phyloP scores from a whole-genome alignment of 2,888 invertebrate genomes.

The Athalia rosae region DNA sequence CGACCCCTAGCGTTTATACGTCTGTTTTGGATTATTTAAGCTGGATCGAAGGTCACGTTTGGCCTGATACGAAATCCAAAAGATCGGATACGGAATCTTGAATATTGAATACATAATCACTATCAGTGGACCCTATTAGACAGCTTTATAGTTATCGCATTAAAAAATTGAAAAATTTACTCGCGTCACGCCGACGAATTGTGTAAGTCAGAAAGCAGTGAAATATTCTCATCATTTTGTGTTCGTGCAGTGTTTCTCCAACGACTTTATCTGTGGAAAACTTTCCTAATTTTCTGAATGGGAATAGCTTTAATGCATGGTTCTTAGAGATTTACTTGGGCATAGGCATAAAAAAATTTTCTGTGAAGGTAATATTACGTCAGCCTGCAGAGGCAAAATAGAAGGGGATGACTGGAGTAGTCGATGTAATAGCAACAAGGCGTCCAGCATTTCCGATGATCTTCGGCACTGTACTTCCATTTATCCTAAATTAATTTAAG shows the following conservation, averaged over 20 bases:
- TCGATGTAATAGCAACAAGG: neutral
- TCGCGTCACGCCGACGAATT: neutral
- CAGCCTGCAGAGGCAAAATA: no score
- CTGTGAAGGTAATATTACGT: no score
- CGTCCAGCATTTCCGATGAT: neutral
- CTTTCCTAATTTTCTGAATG: no score
- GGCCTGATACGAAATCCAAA: slow-evolving; percentile 53
- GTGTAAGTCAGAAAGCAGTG: neutral
- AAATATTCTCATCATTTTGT: neutral
- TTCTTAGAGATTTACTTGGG: no score
- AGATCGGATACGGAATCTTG: neutral
- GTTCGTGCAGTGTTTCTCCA: no score
- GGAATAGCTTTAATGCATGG: no score
- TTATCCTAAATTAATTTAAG: neutral
- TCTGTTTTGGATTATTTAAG: slow-evolving; percentile 62
- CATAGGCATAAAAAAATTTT: no score
- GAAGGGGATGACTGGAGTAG: no score
- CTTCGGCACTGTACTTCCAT: neutral
- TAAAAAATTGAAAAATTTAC: neutral
- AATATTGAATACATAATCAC: neutral
- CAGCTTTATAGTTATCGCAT: neutral
- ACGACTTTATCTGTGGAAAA: no score
- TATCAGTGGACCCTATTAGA: neutral
- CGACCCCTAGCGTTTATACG: slow-evolving; percentile 64
- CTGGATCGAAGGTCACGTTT: slow-evolving; percentile 68